Percentiles rank a stretch among this genome's conserved stretches.
phyloP scores from a whole-genome alignment of 2,797 vertebrate genomes.

The Lerista edwardsae region DNA sequence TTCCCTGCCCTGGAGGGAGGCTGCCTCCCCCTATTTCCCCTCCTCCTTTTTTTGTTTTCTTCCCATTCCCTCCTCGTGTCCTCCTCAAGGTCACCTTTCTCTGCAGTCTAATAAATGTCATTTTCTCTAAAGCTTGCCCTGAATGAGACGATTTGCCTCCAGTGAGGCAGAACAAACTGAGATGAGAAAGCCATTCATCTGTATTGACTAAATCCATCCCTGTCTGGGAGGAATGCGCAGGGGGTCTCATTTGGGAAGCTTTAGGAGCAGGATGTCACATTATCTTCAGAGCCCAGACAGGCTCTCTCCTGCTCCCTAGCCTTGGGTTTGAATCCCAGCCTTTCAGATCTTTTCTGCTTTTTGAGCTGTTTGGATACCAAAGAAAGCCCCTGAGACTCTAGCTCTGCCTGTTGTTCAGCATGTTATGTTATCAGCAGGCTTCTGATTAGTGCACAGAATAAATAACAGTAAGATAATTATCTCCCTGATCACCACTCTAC shows the following conservation, averaged over 20 bases:
- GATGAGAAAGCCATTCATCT: conserved; percentile 50
- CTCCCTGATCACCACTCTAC: conserved; percentile 68
- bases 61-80: not conserved
- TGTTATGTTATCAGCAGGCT: conserved; percentile 64
- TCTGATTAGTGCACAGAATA: conserved; percentile 71
- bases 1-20: conserved; percentile 26
- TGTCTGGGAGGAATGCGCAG: conserved; percentile 9
- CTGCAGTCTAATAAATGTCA: conserved; percentile 66
- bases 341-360: conserved; percentile 32
- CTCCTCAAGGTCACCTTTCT: conserved; percentile 66
- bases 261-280: not conserved
- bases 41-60: conserved; percentile 24
- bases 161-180: conserved; percentile 69
- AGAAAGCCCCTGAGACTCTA: conserved; percentile 10
- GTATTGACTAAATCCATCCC: conserved; percentile 52
- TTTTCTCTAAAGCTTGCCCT: conserved; percentile 62
- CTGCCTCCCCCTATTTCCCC: conserved; percentile 12
- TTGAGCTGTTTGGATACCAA: conserved; percentile 3
- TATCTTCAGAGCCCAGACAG: conserved; percentile 5
- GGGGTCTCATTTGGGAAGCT: conserved; percentile 2
- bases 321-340: not conserved
- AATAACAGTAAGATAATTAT: conserved; percentile 73
- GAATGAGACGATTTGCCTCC: conserved; percentile 71
- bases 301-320: not conserved
- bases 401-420: conserved; percentile 11